Evolutionary conservation across 2,888 invertebrate species (phyloP), one percentile per base, ranked within the genome.

Genomic region (Augochlorella aurata): DNA sequence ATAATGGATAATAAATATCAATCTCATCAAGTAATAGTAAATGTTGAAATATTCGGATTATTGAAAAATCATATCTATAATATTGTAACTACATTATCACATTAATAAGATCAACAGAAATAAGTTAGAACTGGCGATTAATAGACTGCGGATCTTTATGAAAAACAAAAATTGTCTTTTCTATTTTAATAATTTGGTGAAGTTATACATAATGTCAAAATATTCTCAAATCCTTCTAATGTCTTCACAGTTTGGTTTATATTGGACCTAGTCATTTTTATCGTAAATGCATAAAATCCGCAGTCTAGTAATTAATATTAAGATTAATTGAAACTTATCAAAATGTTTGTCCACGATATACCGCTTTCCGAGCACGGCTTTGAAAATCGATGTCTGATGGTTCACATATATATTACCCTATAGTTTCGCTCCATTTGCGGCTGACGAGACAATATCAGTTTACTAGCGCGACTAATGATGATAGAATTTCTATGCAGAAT

Each of bases 381-480:
- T 72, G 24, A 63, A 49, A 68, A 68, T 72, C n/a, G 29, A 16
- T 29, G 16, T 52, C 16, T 78, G 38, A 47, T 65, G 14, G 12
- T 9, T 9, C 47, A 50, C 18, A 8, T 18, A 58, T 18, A 58
- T 24, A 63, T 81, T 77, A 71, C 66, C n/a, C 16, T 4, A 18
- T 45, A 66, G 73, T 49, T 72, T 47, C 83, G 82, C 77, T 83
- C 82, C 68, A 77, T 77, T 77, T 82, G 61, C 45, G 18, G 68
- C 50, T 24, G 69, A 66, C 82, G 45, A 83, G 83, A 82, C 82
- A 21, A 52, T 74, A 77, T 82, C 82, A 44, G 21, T 45, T 74
- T 66, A 77, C 77, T 54, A 68, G 83, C 83, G 82, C 74, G 63
- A 82, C 82, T 82, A 83, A 83, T 67, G 61, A 49, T 58, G 82